A percentile compares a stretch with the other conserved stretches of the same genome.
These are phyloP conservation scores for Leptinotarsa rubiginosa DNA, from an alignment of 2,888 invertebrate species.

Conservation along the genomic window DNA sequence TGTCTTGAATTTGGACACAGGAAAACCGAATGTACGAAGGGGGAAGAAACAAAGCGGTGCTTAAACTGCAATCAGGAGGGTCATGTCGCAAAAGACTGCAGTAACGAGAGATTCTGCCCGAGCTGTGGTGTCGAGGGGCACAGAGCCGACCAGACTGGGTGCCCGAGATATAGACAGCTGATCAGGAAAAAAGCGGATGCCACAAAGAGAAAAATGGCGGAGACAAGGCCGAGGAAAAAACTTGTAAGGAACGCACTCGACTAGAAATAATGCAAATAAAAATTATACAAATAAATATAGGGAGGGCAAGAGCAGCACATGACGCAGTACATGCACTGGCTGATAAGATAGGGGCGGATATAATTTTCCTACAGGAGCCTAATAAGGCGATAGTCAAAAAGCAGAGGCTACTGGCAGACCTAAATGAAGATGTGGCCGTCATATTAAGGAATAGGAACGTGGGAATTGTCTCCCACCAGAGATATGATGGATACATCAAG, in stretches of 20 bases:
- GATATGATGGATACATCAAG: not conserved
- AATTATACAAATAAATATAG: not conserved
- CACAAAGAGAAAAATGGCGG: too few species aligned
- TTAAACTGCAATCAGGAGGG: not conserved
- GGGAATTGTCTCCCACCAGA: conserved; percentile 14
- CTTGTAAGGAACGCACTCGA: not conserved
- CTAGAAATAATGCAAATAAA: not conserved
- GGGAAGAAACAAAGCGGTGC: not conserved
- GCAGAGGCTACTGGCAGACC: not conserved
- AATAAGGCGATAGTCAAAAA: not conserved
- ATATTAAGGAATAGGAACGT: not conserved
- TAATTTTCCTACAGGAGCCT: not conserved
- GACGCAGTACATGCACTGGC: not conserved
- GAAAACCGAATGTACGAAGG: not conserved
- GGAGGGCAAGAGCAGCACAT: not conserved
- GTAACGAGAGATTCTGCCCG: conserved; percentile 10
- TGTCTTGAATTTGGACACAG: not conserved
- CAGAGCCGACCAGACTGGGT: not conserved
- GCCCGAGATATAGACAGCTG: not conserved
- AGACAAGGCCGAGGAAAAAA: not conserved
- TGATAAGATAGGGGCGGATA: not conserved
- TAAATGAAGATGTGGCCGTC: not conserved
- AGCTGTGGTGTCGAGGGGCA: conserved; percentile 11
- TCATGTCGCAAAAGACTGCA: not conserved
- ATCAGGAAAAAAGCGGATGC: not conserved